These are phyloP conservation scores for Aphis gossypii DNA, from an alignment of 1,140 invertebrate genomes.

Conservation along the genomic window DNA sequence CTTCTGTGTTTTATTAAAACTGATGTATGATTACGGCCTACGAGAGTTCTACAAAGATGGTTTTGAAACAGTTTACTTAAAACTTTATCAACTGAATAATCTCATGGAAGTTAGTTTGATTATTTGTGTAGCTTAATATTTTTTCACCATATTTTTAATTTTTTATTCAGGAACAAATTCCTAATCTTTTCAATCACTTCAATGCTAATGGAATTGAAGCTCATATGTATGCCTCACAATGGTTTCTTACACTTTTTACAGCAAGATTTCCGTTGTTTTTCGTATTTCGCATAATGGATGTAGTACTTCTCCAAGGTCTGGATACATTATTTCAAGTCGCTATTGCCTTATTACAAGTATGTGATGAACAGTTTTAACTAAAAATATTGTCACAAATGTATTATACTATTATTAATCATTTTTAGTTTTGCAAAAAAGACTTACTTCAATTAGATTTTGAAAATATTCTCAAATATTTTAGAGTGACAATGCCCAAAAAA, in stretches of 20 bases:
- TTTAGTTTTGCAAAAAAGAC: conserved; percentile 85
- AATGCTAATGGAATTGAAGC: conserved; percentile 89
- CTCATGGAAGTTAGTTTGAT: conserved; percentile 80
- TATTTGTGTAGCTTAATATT: not conserved
- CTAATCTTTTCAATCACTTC: conserved; percentile 91
- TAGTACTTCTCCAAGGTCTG: conserved; percentile 93
- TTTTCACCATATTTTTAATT: not conserved
- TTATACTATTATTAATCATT: conserved; percentile 60
- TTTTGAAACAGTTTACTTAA: conserved; percentile 94
- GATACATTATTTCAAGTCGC: conserved; percentile 97
- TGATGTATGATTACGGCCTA: conserved; percentile 97
- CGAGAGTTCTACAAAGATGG: conserved; percentile 95
- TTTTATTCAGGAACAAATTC: conserved; percentile 79
- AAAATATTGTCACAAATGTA: conserved; percentile 19
- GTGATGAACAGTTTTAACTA: conserved; percentile 56
- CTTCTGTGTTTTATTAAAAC: conserved; percentile 93
- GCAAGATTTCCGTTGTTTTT: conserved; percentile 97
- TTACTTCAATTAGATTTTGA: conserved; percentile 96
- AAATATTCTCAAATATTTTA: conserved; percentile 88
- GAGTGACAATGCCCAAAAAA: conserved; percentile 95
- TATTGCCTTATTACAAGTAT: conserved; percentile 87
- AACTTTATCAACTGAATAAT: conserved; percentile 95
- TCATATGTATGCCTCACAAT: conserved; percentile 99
- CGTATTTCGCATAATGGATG: conserved; percentile 96
- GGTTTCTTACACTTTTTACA: conserved; percentile 99